A percentile compares a stretch with the other conserved stretches of the same genome.
phyloP scores from a whole-genome alignment of 92 coral and sea anemone species.

The Anthopleura xanthogrammica region DNA sequence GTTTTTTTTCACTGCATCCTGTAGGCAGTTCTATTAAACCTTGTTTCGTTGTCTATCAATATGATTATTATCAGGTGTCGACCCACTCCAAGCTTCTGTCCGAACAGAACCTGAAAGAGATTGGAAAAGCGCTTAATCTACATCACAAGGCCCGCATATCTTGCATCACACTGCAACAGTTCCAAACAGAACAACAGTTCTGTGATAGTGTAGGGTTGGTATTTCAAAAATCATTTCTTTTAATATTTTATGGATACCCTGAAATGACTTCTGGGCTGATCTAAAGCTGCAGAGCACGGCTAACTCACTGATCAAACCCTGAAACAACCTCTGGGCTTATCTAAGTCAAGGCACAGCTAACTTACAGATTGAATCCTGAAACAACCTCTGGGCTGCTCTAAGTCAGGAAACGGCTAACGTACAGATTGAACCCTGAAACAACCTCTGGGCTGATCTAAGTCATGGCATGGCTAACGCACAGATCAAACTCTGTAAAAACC shows the following conservation, averaged over 20 bases:
- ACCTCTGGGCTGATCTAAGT: too few relatives aligned
- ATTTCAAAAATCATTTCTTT: not conserved
- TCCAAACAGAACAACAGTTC: slow-evolving; percentile 78
- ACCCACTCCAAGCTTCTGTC: slow-evolving; percentile 77
- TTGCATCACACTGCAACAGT: slow-evolving; percentile 63
- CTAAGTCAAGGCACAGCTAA: too few relatives aligned
- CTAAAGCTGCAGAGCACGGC: too few relatives aligned
- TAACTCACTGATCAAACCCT: too few relatives aligned
- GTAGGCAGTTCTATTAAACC: not conserved
- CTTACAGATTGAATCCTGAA: too few relatives aligned
- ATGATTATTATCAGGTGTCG: slow-evolving; percentile 47
- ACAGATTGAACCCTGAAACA: too few relatives aligned
- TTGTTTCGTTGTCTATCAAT: not conserved
- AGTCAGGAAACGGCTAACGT: too few relatives aligned
- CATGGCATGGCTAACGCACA: too few relatives aligned
- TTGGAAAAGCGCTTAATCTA: slow-evolving; percentile 34
- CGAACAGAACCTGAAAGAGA: slow-evolving; percentile 48
- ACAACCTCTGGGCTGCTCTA: too few relatives aligned
- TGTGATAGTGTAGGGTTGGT: slow-evolving; percentile 43
- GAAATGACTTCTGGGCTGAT: too few relatives aligned
- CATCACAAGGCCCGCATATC: slow-evolving; percentile 24
- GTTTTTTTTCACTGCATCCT: not conserved
- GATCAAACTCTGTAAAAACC: too few relatives aligned
- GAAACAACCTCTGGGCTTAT: too few relatives aligned
- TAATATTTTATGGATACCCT: not conserved